A percentile compares a stretch with the other conserved stretches of the same genome.
These are phyloP conservation scores for Microctenopoma steveboyesi DNA, from an alignment of 2,797 vertebrate species.

Conservation along the genomic window DNA sequence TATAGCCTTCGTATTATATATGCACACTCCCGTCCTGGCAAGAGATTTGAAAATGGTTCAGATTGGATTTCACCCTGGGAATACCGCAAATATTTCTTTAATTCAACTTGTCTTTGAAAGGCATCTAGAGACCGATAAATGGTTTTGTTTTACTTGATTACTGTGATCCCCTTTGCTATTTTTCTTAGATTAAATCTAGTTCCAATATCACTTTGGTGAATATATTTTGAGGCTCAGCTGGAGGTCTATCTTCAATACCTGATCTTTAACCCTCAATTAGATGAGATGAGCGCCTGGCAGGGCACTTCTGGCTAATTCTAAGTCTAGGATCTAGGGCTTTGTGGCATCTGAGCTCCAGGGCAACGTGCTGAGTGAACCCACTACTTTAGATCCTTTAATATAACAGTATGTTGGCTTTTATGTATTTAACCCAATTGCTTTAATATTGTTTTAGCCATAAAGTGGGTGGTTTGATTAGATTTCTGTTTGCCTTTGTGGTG, in stretches of 20 bases:
- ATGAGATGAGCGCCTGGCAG: background rate
- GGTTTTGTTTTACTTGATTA: background rate
- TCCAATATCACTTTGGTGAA: conserved; percentile 10
- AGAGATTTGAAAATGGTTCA: background rate
- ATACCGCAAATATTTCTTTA: background rate
- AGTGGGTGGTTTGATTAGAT: background rate
- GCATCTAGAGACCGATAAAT: background rate
- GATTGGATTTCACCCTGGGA: background rate
- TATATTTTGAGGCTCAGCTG: conserved; percentile 32
- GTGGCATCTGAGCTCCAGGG: conserved; percentile 33
- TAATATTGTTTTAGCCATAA: background rate
- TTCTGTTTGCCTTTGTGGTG: background rate
- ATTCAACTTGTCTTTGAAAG: background rate
- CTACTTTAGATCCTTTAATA: background rate
- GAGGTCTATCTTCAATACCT: conserved; percentile 12
- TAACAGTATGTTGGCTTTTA: no score
- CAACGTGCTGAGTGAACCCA: background rate
- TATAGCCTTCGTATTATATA: background rate
- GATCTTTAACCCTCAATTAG: conserved; percentile 31
- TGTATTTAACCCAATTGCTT: no score
- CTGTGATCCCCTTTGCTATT: background rate
- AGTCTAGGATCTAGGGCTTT: conserved; percentile 11
- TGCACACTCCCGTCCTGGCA: background rate
- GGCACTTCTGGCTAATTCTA: conserved; percentile 4
- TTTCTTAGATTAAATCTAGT: conserved; percentile 1